These are phyloP conservation scores for Formica aserva DNA, from an alignment of 2,888 invertebrate species.

Conservation along the genomic window DNA sequence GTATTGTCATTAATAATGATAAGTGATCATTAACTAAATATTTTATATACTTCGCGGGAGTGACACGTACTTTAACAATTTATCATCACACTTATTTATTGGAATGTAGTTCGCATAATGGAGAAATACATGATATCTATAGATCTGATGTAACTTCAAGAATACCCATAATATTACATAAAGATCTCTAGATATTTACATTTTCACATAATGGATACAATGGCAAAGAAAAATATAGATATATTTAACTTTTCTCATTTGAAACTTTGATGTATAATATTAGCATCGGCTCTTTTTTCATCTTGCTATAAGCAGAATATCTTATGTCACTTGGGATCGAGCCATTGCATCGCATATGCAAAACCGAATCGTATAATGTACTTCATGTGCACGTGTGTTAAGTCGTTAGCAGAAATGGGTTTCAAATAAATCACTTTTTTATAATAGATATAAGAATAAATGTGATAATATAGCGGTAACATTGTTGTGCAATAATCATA, in stretches of 20 bases:
- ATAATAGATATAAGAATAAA: not conserved
- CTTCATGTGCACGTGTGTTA: constrained; percentile 5
- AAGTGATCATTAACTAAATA: not conserved
- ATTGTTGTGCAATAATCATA: not conserved
- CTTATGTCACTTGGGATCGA: constrained; percentile 21
- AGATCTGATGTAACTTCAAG: constrained; percentile 17
- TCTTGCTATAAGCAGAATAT: not conserved
- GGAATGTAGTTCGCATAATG: constrained; percentile 10
- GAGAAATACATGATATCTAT: not conserved
- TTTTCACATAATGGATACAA: not conserved
- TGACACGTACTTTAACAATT: not conserved
- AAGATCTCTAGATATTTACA: not conserved
- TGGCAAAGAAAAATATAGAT: not conserved
- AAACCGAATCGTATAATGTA: constrained; percentile 20
- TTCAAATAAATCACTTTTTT: not conserved
- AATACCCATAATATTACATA: not conserved
- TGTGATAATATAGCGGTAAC: not conserved
- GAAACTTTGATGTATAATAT: constrained; percentile 24
- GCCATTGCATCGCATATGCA: constrained; percentile 19
- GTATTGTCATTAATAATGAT: not conserved
- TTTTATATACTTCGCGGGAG: not conserved
- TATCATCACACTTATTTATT: not conserved
- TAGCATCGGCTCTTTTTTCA: constrained; percentile 7
- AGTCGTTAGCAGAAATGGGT: not conserved
- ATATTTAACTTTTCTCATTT: not conserved